Base-by-base conservation (phyloP, 2,797 vertebrate genomes). In the Phrynocephalus vlangalii region DNA sequence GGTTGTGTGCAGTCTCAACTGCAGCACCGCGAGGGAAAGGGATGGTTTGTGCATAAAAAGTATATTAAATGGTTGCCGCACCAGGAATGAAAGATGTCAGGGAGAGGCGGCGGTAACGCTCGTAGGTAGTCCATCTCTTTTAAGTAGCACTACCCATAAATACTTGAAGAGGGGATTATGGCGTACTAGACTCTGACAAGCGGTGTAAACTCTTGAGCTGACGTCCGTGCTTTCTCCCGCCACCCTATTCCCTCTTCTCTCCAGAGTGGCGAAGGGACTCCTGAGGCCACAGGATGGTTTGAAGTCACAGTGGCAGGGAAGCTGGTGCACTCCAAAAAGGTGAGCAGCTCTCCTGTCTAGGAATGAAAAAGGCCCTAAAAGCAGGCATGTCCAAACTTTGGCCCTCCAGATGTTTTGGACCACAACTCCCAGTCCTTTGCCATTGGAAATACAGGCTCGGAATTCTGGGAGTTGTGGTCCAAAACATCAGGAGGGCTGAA, bases 291-390 rank as follows among this genome's bases (percentile, higher is more conserved):
- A 0, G 96, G 96, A 78, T 96, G 94, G 93, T 96, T 96, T 82
- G 96, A 96, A 95, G 95, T 96, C 28, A 92, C 76, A 0, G 90
- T 96, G 30, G 93, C 91, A 0, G 95, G 95, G 26, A 94, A 94
- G 85, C 80, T 96, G 88, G 91, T 96, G 70, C 96, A 96, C 89
- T 96, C 96, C 22, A 97, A 96, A 89, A 96, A 96, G 96, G 96
- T 96, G 84, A 33, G 86, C 10, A 4, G 8, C 6, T 22, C 26
- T 72, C 68, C 18, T 56, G 8, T 7, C 33, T 6, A 63, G n/a
- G 56, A 24, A 38, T 44, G 38, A 44, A 44, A 44, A 44, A 44
- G 38, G 38, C 38, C 38, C 38, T 44, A 3, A 44, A 44, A 44
- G 38, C 38, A 44, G 38, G 38, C 38, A 44, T 44, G 38, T 44